Base-by-base conservation (phyloP, 2,888 invertebrate genomes). In the Meloe dianella region DNA sequence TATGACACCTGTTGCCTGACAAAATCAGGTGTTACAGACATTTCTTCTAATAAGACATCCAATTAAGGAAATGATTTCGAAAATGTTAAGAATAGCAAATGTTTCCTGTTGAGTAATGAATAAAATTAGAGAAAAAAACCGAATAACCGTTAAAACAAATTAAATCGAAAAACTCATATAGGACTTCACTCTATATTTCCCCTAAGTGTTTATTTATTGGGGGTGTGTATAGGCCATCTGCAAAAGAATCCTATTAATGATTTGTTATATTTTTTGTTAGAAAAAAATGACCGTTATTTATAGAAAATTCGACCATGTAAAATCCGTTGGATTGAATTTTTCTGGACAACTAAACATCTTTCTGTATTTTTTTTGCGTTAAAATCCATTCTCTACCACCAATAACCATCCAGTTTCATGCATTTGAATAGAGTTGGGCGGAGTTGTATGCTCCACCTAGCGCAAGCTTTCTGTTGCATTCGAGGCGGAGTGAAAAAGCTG, bases 201-300 rank as follows among this genome's bases (percentile, higher is more conserved):
- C 67, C 64, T 63, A 65, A 47, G 22, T 51, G 74, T 75, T 72
- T 74, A 72, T 75, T 75, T 75, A 73, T 51, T 22, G 22, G 78
- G 79, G 78, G 79, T 75, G 78, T 75, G 74, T 74, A 71, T 73
- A 71, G n/a, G 74, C 76, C 80, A 80, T 79, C 80, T 80, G 80
- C 79, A 73, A 71, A 76, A 77, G 80, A 79, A 79, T 79, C 79
- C 75, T 71, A 72, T 73, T 78, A 79, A 79, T 78, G 75, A 76
- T 78, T 78, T 72, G 75, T 77, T 75, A 73, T n/a, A n/a, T n/a
- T n/a, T 75, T 69, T 72, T 71, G 71, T 73, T 71, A 71, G 67
- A 71, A 64, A 67, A 69, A 71, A 60, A 66, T 74, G 73, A 77
- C 77, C 77, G 78, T 77, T 77, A 77, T 73, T 73, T 65, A 32